phyloP scores from a whole-genome alignment of 2,113 vertebrate species.

The Dipodomys ordii region DNA sequence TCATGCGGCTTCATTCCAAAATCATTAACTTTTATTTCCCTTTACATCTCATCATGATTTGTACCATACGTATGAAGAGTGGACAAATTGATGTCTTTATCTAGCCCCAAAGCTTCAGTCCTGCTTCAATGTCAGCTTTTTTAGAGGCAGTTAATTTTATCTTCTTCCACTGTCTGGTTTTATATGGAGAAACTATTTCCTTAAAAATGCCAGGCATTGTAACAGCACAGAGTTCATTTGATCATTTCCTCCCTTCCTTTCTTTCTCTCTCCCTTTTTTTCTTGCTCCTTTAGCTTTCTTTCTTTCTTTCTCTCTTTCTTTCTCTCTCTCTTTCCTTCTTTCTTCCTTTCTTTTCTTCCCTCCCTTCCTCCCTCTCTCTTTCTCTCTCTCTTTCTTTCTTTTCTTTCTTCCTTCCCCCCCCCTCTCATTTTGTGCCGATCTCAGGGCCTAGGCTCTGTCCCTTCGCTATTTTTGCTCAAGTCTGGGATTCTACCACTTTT shows the following conservation, averaged over 20 bases:
- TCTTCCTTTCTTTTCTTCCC: too few species aligned
- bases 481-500: too few species aligned
- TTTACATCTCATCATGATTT: conserved; percentile 67
- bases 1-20: conserved; percentile 69
- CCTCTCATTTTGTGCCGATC: too few species aligned
- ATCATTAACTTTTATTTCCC: conserved; percentile 78
- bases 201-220: background rate
- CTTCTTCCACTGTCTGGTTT: conserved; percentile 28
- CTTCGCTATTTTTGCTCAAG: too few species aligned
- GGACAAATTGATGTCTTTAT: conserved; percentile 76
- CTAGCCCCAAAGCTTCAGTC: conserved; percentile 60
- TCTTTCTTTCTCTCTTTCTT: too few species aligned
- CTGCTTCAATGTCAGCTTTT: conserved; percentile 61
- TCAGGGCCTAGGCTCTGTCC: too few species aligned
- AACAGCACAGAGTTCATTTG: conserved; percentile 50
- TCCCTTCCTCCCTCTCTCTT: too few species aligned
- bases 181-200: conserved; percentile 45
- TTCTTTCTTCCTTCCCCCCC: too few species aligned
- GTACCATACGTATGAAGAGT: conserved; percentile 53
- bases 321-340: too few species aligned
- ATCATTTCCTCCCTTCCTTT: background rate
- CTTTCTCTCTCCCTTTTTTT: too few species aligned
- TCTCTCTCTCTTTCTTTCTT: too few species aligned
- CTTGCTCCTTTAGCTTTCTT: too few species aligned
- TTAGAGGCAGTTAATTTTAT: conserved; percentile 72